Evolutionary conservation across 2,113 vertebrate species (phyloP).

Genomic region (Notiomystis cincta): DNA sequence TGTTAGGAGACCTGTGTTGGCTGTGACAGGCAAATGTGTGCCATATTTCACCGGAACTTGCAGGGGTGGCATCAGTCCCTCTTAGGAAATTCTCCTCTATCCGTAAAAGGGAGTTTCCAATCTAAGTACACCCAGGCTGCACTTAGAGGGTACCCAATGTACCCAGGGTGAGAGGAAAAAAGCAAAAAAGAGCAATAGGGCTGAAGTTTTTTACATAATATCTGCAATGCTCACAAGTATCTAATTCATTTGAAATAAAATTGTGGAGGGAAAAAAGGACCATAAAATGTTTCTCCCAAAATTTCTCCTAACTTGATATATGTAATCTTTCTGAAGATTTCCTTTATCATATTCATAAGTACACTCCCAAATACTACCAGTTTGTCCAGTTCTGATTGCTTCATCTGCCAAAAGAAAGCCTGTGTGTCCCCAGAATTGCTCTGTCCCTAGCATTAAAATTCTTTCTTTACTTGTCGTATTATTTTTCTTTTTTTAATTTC

Average conservation of each 20-base stretch:
- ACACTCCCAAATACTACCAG: not conserved
- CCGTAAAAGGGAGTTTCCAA: not conserved
- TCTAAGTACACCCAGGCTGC: not conserved
- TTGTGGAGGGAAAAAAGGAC: not conserved
- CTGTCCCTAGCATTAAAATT: not conserved
- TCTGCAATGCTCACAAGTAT: not conserved
- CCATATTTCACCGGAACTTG: not conserved
- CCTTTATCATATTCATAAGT: not conserved
- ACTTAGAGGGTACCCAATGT: not conserved
- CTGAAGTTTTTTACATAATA: not conserved
- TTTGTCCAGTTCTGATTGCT: not conserved
- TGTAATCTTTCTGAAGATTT: not conserved
- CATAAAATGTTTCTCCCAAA: not conserved
- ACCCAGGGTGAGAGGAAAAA: not conserved
- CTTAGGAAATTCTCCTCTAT: not conserved
- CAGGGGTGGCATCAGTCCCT: not conserved
- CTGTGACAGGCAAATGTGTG: not conserved
- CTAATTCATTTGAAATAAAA: not conserved
- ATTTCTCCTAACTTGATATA: not conserved
- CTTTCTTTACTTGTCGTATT: not conserved
- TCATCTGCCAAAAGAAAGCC: not conserved
- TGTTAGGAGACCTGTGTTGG: not conserved
- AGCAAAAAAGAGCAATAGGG: not conserved
- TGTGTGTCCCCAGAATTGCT: rapidly evolving
- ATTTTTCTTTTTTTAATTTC: not conserved